A percentile compares a stretch with the other conserved stretches of the same genome.
Conservation (phyloP, 2,888 invertebrate genomes). For the Emmelina monodactyla region DNA sequence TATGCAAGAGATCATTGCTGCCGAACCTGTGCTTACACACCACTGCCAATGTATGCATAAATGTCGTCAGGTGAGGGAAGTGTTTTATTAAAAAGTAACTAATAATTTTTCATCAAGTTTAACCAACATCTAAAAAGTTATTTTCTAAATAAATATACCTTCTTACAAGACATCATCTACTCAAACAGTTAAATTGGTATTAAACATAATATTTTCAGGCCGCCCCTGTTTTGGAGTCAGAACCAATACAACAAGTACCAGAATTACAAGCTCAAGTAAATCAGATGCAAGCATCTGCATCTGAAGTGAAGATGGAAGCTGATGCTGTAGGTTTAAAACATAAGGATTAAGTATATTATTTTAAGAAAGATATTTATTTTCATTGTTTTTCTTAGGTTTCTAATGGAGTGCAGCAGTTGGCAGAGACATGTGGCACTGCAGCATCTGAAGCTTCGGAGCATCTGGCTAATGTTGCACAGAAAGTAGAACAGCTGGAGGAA, state of each 20-base stretch:
- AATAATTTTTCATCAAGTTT: too few species aligned
- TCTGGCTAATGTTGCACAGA: slow-evolving; percentile 41
- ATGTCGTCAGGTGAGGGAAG: slow-evolving; percentile 48
- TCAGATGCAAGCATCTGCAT: slow-evolving; percentile 42
- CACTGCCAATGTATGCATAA: slow-evolving; percentile 58
- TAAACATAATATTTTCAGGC: too few species aligned
- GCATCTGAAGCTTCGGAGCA: slow-evolving; percentile 45
- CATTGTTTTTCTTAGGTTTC: slow-evolving; percentile 32
- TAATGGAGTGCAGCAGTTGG: slow-evolving; percentile 47
- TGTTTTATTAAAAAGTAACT: too few species aligned
- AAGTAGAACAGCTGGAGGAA: slow-evolving; percentile 44
- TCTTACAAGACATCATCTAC: too few species aligned
- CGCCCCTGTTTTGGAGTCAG: slow-evolving; percentile 48
- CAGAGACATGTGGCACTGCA: slow-evolving; percentile 49
- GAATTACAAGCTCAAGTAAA: slow-evolving; percentile 44
- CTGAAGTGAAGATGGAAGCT: slow-evolving; percentile 40
- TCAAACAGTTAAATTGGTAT: too few species aligned
- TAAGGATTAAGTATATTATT: too few species aligned
- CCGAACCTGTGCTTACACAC: slow-evolving; percentile 43
- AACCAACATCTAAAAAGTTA: too few species aligned
- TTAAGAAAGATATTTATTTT: too few species aligned
- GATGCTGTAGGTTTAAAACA: slow-evolving; percentile 39
- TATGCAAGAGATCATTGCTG: slow-evolving; percentile 43
- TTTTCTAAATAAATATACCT: too few species aligned
- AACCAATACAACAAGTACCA: slow-evolving; percentile 47